phyloP scores from a whole-genome alignment of 2,797 vertebrate genomes.

The Leptoclinus maculatus region DNA sequence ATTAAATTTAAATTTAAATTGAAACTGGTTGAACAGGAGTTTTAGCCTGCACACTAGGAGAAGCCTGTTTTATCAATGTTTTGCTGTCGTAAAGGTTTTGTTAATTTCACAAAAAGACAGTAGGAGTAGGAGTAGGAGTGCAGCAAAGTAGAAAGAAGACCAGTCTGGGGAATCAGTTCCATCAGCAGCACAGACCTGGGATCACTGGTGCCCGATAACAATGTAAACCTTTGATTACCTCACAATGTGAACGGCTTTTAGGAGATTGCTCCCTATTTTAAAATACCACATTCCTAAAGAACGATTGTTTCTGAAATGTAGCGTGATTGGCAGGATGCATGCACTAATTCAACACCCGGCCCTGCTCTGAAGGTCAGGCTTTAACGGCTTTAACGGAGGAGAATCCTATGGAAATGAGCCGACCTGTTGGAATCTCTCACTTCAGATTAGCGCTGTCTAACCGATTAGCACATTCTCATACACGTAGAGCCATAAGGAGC shows the following conservation, averaged over 20 bases:
- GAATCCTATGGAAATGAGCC: conserved; percentile 53
- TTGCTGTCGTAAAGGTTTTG: background rate
- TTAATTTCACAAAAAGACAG: background rate
- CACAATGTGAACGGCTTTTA: background rate
- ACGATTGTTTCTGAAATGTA: conserved; percentile 27
- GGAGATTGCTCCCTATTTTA: conserved; percentile 1
- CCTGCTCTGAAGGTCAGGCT: conserved; percentile 49
- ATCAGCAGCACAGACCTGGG: conserved; percentile 9
- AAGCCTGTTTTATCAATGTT: background rate
- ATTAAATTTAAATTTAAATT: background rate
- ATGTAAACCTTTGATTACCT: conserved; percentile 19
- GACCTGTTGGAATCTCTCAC: conserved; percentile 69
- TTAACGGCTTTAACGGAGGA: conserved; percentile 52
- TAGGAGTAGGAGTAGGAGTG: background rate
- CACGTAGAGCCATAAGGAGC: conserved; percentile 53
- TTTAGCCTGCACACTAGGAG: background rate
- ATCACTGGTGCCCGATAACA: conserved; percentile 14
- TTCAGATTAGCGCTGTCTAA: conserved; percentile 69
- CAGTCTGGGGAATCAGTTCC: background rate
- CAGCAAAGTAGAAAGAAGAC: background rate
- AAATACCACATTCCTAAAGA: conserved; percentile 25
- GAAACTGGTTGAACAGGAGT: background rate
- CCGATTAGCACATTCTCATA: conserved; percentile 68
- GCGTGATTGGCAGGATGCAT: conserved; percentile 39
- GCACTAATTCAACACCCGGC: conserved; percentile 42